Evolutionary conservation across 2,888 invertebrate genomes (phyloP).

Genomic region (Trichacis sp.): DNA sequence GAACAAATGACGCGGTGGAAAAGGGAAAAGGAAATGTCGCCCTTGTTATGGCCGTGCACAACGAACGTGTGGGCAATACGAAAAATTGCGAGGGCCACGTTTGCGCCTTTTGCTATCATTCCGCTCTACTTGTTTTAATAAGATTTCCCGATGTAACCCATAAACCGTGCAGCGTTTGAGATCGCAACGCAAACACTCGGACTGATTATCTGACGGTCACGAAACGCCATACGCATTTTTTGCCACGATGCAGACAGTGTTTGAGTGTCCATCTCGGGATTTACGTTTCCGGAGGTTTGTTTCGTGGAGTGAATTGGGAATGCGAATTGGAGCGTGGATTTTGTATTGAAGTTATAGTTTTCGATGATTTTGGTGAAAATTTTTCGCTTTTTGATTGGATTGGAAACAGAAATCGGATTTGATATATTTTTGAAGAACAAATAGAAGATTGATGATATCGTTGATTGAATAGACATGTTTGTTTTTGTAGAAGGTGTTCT

Average conservation of each 20-base stretch:
- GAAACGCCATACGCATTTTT: not conserved
- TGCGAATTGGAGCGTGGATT: no score
- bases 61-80: conserved; percentile 37
- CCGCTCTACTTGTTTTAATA: conserved; percentile 46
- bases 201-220: not conserved
- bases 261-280: not conserved
- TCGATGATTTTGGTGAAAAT: no score
- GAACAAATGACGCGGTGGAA: conserved; percentile 1
- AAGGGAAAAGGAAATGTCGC: conserved; percentile 23
- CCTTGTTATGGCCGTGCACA: conserved; percentile 31
- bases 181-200: conserved; percentile 19
- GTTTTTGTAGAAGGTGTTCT: no score
- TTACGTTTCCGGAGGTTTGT: not conserved
- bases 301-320: no score
- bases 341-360: no score
- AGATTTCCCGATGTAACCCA: conserved; percentile 44
- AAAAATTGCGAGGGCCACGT: not conserved
- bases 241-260: not conserved
- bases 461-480: no score
- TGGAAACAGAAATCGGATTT: no score
- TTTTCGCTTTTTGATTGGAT: no score
- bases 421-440: no score
- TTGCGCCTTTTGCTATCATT: conserved; percentile 35
- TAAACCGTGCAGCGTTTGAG: conserved; percentile 26
- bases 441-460: no score